Evolutionary conservation across 1,140 invertebrate species (phyloP).

Genomic region (Bathynomus jamesi): DNA sequence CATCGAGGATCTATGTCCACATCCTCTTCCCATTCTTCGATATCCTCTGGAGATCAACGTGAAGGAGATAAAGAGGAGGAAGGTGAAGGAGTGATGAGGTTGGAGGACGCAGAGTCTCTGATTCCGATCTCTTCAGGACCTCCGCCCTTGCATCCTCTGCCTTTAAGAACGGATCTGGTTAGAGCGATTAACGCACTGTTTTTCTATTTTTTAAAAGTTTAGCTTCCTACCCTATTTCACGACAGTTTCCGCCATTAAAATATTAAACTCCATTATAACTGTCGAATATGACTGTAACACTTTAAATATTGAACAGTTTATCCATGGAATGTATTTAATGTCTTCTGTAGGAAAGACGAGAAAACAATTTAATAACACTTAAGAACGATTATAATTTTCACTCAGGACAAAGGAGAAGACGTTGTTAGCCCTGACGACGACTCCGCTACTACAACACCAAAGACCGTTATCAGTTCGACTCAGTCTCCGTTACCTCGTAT

Average conservation of each 20-base stretch:
- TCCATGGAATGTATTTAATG: no score
- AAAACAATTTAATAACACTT: no score
- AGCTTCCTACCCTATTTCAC: no score
- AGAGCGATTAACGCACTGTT: not conserved
- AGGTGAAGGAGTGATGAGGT: constrained; percentile 30
- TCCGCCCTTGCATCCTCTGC: constrained; percentile 22
- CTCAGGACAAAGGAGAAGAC: constrained; percentile 54
- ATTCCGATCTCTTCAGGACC: constrained; percentile 14
- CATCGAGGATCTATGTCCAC: constrained; percentile 38
- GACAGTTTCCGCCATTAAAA: no score
- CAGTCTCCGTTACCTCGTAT: constrained; percentile 45
- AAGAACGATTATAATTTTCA: no score
- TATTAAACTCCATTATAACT: no score
- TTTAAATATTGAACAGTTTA: no score
- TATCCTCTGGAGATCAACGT: constrained; percentile 30
- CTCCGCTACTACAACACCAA: constrained; percentile 55
- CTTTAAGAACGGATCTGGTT: constrained; percentile 38
- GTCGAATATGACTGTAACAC: no score
- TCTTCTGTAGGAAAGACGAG: no score
- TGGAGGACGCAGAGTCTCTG: constrained; percentile 32
- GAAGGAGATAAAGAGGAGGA: constrained; percentile 30
- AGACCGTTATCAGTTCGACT: constrained; percentile 54
- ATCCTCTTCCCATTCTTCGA: constrained; percentile 37
- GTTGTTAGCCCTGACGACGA: constrained; percentile 55
- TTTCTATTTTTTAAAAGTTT: not conserved